Conservation (phyloP, 2,113 vertebrate genomes). For the Hylia prasina region DNA sequence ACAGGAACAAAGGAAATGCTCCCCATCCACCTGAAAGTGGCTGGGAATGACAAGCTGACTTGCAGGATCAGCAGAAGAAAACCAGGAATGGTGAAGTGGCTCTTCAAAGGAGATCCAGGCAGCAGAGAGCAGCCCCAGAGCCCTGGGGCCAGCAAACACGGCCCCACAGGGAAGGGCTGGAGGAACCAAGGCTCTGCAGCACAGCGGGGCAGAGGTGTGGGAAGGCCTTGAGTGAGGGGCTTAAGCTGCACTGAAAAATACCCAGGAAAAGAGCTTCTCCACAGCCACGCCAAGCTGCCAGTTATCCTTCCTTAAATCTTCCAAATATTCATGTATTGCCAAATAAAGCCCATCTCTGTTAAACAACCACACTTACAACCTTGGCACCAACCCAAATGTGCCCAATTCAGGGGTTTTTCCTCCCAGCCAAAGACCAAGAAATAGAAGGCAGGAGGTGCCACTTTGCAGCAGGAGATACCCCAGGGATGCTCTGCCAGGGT, state of each 20-base stretch:
- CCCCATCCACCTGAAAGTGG: not conserved
- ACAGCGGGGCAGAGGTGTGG: too few relatives aligned
- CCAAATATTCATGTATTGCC: accelerated
- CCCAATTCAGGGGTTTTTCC: not conserved
- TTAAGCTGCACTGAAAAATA: not conserved
- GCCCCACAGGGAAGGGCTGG: not conserved
- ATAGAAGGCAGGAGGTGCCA: not conserved
- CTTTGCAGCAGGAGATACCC: not conserved
- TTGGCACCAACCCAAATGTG: not conserved
- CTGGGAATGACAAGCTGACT: not conserved
- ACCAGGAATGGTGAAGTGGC: not conserved
- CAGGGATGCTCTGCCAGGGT: not conserved
- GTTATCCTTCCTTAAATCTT: not conserved
- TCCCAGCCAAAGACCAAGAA: not conserved
- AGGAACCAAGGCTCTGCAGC: not conserved
- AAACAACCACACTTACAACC: not conserved
- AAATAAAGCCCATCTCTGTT: not conserved
- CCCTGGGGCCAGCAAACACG: not conserved
- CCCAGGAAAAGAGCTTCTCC: not conserved
- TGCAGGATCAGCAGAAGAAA: not conserved
- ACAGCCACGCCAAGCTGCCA: not conserved
- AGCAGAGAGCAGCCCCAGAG: not conserved
- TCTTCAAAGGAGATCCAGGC: not conserved
- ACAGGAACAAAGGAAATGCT: not conserved
- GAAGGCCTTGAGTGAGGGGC: not conserved